A percentile compares a stretch with the other conserved stretches of the same genome.
phyloP scores from a whole-genome alignment of 2,113 vertebrate genomes.

The Anarhynchus alexandrinus region DNA sequence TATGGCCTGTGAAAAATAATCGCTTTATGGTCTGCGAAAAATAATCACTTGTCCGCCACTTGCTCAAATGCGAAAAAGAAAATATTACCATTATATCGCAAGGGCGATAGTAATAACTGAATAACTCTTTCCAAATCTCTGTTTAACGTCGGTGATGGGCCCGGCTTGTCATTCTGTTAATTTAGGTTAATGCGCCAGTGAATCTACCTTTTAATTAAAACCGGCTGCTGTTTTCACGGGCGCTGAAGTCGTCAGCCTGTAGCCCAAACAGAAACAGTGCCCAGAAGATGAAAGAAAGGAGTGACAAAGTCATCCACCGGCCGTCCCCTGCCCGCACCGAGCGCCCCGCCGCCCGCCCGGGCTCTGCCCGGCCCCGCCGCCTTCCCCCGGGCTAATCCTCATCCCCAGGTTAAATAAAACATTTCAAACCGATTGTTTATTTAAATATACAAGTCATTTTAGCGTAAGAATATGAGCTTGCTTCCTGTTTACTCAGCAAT shows the following conservation, averaged over 20 bases:
- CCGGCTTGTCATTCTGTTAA: fast-evolving
- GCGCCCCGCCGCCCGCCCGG: background rate
- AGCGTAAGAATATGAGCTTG: background rate
- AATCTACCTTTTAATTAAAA: background rate
- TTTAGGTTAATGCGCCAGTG: background rate
- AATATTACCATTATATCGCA: background rate
- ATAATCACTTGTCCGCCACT: background rate
- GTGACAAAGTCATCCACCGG: background rate
- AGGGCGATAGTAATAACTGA: fast-evolving
- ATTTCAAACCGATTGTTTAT: background rate
- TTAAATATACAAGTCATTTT: background rate
- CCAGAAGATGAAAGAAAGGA: background rate
- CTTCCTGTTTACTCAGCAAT: background rate
- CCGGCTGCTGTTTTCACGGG: background rate
- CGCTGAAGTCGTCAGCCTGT: no score
- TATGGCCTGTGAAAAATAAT: background rate
- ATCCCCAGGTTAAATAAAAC: background rate
- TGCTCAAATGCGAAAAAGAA: background rate
- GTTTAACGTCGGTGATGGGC: fast-evolving
- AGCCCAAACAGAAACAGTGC: background rate
- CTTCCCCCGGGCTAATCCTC: background rate
- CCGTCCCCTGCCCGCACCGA: background rate
- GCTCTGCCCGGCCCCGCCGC: background rate
- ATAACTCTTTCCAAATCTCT: background rate
- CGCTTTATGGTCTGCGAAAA: background rate